Base-by-base conservation (phyloP, 2,888 invertebrate species). In the Ormyrus pomaceus region DNA sequence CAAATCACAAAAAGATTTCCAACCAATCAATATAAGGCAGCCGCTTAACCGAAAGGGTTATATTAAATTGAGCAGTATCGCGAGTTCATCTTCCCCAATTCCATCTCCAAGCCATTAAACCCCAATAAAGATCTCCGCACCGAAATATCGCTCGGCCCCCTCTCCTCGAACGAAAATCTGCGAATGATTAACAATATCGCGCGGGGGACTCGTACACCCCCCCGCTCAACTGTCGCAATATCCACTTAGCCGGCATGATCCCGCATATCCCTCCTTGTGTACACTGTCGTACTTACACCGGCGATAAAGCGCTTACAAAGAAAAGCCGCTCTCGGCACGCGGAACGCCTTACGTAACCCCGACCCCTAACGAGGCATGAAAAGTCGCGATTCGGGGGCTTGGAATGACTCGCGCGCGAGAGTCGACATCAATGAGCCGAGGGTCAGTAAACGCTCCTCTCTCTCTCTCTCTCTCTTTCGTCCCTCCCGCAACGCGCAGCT, bases 241-340 rank as follows among this genome's bases (percentile, higher is more conserved):
- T 55, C 68, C 68, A 45, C 45, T 68, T 55, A 55, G 10, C 19
- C 45, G 13, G 13, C 34, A 34, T 34, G 34, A 34, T 34, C 13
- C 10, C 46, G 9, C 11, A 9, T 13, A 13, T 13, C 34, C 46
- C 48, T 7, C 8, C 9, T 34, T 34, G 34, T 34, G 34, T 34
- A 34, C 34, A 34, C 34, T 34, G 34, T 34, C 34, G 34, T 56
- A 56, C 9, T 48, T 56, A 69, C 56, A 69, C 53, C 56, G 13
- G 34, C 45, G 71, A 61, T 61, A 62, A 72, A 62, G 55, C 34
- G 73, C 13, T 55, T 73, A 64, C 45, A 55, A 64, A 46, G 55
- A 64, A 64, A 61, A 71, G 51, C 50, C 61, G 50, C 46, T 59
- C 59, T 13, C 13, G 6, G 50, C 34, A 0, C 2, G 4, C 34